Percentiles rank a stretch among this genome's conserved stretches.
These are phyloP conservation scores for Mamestra configurata DNA, from an alignment of 1,140 invertebrate species.

Conservation along the genomic window DNA sequence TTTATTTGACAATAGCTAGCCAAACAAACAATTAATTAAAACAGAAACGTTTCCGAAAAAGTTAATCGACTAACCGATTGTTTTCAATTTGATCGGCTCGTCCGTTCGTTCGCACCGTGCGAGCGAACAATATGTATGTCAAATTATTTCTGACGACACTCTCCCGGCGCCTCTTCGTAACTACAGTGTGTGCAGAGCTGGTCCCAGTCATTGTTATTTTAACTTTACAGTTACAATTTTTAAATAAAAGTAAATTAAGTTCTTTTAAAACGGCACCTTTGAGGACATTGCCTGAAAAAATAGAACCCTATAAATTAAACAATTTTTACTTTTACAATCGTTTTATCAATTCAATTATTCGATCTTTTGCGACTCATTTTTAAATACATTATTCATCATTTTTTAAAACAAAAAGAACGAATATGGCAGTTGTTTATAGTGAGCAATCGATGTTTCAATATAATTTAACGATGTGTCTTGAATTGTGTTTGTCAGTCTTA, in stretches of 20 bases:
- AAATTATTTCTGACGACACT: neutral
- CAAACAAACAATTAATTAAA: neutral
- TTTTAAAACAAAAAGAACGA: neutral
- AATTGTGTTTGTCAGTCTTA: neutral
- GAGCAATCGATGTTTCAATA: neutral
- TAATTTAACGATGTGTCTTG: neutral
- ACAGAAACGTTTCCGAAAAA: neutral
- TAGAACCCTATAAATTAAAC: conserved; percentile 4
- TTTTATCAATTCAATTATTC: conserved; percentile 4
- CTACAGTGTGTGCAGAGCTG: neutral
- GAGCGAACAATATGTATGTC: neutral
- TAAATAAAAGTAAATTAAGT: conserved; percentile 2
- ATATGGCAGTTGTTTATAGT: conserved; percentile 13
- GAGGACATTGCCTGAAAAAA: neutral
- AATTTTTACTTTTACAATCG: conserved; percentile 6
- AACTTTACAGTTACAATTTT: neutral
- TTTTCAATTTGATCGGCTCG: neutral
- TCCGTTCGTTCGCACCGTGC: too few relatives aligned
- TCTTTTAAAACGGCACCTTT: neutral
- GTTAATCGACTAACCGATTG: neutral
- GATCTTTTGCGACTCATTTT: neutral
- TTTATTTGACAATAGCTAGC: too few relatives aligned
- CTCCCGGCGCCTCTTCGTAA: neutral
- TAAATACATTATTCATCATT: conserved; percentile 1
- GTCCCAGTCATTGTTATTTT: neutral